These are phyloP conservation scores for Corbicula japonica DNA, from an alignment of 2,888 invertebrate genomes.

Conservation along the genomic window DNA sequence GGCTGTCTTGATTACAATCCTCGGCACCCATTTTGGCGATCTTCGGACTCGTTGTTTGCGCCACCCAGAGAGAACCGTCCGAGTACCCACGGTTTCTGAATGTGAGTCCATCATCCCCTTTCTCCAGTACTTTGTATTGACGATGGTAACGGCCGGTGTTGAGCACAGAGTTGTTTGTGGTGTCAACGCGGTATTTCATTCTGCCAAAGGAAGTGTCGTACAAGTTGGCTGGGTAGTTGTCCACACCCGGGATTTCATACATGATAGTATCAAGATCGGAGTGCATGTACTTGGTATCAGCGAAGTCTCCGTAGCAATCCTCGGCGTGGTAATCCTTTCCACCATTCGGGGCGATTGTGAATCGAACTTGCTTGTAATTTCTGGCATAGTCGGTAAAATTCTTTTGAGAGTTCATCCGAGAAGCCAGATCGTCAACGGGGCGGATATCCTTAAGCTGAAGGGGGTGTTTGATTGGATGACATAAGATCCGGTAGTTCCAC, in stretches of 20 bases:
- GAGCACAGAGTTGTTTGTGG: slow-evolving; percentile 39
- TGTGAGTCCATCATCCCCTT: slow-evolving; percentile 60
- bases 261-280: slow-evolving; percentile 61
- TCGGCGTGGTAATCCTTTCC: slow-evolving; percentile 12
- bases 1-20: slow-evolving; percentile 53
- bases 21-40: slow-evolving; percentile 63
- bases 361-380: slow-evolving; percentile 59
- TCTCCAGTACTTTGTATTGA: slow-evolving; percentile 40
- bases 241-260: slow-evolving; percentile 63
- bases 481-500: slow-evolving; percentile 79
- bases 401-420: slow-evolving; percentile 53
- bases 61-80: slow-evolving; percentile 62
- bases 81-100: slow-evolving; percentile 64
- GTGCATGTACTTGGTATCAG: slow-evolving; percentile 10
- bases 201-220: slow-evolving; percentile 49
- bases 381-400: slow-evolving; percentile 43
- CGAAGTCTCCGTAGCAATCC: slow-evolving; percentile 11
- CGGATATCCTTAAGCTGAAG: slow-evolving; percentile 63
- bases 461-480: slow-evolving; percentile 69
- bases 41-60: slow-evolving; percentile 71
- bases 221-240: slow-evolving; percentile 50
- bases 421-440: slow-evolving; percentile 75
- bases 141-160: slow-evolving; percentile 61
- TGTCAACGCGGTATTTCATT: slow-evolving; percentile 46
- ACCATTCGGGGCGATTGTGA: slow-evolving; percentile 35